A percentile compares a stretch with the other conserved stretches of the same genome.
phyloP scores from a whole-genome alignment of 1,140 invertebrate species.

The Drosophila pachea region DNA sequence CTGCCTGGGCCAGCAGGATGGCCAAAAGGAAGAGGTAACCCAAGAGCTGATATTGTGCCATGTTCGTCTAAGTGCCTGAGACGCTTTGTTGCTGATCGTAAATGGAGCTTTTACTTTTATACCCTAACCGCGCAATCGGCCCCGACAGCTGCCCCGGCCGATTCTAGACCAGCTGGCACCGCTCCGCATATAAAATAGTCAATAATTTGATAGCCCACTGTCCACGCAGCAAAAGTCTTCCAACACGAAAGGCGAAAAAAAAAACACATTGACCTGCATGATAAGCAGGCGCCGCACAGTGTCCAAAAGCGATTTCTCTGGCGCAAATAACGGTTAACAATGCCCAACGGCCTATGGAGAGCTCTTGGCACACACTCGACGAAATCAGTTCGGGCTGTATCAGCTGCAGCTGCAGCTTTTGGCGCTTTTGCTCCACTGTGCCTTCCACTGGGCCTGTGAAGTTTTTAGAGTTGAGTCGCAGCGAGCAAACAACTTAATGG shows the following conservation, averaged over 20 bases:
- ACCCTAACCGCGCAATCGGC: slow-evolving; percentile 10
- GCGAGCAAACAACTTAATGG: slow-evolving; percentile 36
- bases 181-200: slow-evolving; percentile 61
- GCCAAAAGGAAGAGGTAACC: slow-evolving; percentile 56
- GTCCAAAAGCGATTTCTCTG: slow-evolving; percentile 10
- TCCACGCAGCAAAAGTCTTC: slow-evolving; percentile 5
- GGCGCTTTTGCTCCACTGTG: neutral
- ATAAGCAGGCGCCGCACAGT: slow-evolving; percentile 58
- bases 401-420: too few species aligned
- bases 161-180: slow-evolving; percentile 56
- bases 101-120: slow-evolving; percentile 66
- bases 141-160: slow-evolving; percentile 25
- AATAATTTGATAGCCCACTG: slow-evolving; percentile 40
- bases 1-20: slow-evolving; percentile 41
- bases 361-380: too few species aligned
- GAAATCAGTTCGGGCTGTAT: too few species aligned
- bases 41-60: slow-evolving; percentile 59
- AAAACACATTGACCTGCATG: slow-evolving; percentile 60
- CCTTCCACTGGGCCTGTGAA: slow-evolving; percentile 10
- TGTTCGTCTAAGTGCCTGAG: slow-evolving; percentile 58
- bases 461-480: slow-evolving; percentile 47
- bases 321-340: too few species aligned
- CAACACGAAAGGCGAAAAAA: slow-evolving; percentile 23
- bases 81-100: slow-evolving; percentile 51
- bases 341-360: too few species aligned